Evolutionary conservation across 2,888 invertebrate species (phyloP).

Genomic region (Agrypnus murinus): DNA sequence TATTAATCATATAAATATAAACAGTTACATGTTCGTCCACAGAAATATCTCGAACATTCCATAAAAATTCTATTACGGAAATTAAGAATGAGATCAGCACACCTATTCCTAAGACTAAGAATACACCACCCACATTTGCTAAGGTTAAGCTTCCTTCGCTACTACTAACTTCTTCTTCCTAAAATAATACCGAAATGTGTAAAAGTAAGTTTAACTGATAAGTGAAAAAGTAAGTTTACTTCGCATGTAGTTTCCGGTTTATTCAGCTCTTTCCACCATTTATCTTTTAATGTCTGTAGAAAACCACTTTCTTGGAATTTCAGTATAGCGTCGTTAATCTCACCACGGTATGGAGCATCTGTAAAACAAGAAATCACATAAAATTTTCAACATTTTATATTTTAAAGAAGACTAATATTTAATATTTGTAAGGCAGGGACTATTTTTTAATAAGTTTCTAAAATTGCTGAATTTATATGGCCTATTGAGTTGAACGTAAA

Average conservation of each 20-base stretch:
- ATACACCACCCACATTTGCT: slow-evolving; percentile 94
- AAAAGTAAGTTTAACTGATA: too few relatives aligned
- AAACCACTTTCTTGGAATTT: slow-evolving; percentile 92
- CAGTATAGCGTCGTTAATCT: slow-evolving; percentile 91
- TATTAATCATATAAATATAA: too few relatives aligned
- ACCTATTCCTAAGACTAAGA: slow-evolving; percentile 87
- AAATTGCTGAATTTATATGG: too few relatives aligned
- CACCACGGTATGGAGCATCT: slow-evolving; percentile 86
- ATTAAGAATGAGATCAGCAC: slow-evolving; percentile 82
- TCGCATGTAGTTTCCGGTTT: slow-evolving; percentile 62
- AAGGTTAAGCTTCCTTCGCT: slow-evolving; percentile 76
- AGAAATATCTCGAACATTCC: slow-evolving; percentile 87
- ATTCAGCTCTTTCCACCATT: slow-evolving; percentile 91
- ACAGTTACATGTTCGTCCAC: slow-evolving; percentile 82
- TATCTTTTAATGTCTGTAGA: slow-evolving; percentile 86
- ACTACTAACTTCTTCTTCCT: neutral
- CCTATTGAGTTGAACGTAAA: too few relatives aligned
- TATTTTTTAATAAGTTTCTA: too few relatives aligned
- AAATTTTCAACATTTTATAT: too few relatives aligned
- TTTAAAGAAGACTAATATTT: too few relatives aligned
- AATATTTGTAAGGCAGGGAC: too few relatives aligned
- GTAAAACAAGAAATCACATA: slow-evolving; percentile 56
- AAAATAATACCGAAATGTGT: neutral
- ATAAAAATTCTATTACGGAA: slow-evolving; percentile 88
- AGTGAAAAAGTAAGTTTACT: too few relatives aligned